Percentiles rank a stretch among this genome's conserved stretches.
phyloP scores from a whole-genome alignment of 2,113 vertebrate genomes.

The Cairina moschata region DNA sequence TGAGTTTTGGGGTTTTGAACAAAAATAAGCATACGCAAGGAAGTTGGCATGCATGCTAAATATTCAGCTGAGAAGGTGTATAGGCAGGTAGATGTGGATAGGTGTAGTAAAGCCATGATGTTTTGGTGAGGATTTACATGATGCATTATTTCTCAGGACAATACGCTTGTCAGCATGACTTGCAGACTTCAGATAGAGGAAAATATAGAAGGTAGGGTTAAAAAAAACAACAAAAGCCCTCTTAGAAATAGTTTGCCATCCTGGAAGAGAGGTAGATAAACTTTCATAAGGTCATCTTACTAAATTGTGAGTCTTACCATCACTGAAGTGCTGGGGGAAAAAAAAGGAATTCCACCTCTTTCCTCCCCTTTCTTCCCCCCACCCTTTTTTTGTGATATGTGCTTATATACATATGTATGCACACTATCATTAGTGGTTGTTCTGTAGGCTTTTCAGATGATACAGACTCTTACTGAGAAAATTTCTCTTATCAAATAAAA shows the following conservation, averaged over 20 bases:
- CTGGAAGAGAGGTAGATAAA: not conserved
- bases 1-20: not conserved
- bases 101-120: fast-evolving
- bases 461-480: not conserved
- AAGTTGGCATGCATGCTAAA: not conserved
- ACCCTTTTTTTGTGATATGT: not conserved
- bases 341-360: not conserved
- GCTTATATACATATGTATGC: too few relatives aligned
- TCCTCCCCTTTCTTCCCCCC: not conserved
- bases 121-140: not conserved
- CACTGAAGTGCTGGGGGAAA: not conserved
- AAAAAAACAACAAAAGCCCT: not conserved
- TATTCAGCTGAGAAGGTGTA: not conserved
- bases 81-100: not conserved
- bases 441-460: not conserved
- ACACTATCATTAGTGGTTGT: not conserved
- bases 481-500: not conserved
- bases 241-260: not conserved
- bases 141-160: not conserved
- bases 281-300: not conserved
- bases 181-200: not conserved
- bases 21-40: not conserved
- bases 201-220: not conserved
- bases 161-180: not conserved
- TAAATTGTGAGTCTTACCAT: not conserved